Conservation (phyloP, 2,888 invertebrate species). For the Eristalis intricaria region DNA sequence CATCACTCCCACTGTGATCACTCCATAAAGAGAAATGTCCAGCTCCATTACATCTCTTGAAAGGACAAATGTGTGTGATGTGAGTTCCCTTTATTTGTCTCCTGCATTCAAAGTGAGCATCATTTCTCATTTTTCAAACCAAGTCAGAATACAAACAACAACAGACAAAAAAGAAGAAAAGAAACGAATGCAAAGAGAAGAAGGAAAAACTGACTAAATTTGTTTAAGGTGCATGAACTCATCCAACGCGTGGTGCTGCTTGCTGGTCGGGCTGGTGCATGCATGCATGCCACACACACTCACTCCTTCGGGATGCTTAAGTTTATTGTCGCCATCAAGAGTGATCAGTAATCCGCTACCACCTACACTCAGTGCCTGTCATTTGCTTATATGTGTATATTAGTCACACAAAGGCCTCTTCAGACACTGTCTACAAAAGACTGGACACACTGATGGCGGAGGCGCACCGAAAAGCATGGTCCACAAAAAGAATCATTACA, state of each 20-base stretch:
- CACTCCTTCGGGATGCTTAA: constrained; percentile 61
- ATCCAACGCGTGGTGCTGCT: constrained; percentile 36
- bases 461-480: constrained; percentile 22
- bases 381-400: constrained; percentile 81
- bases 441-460: constrained; percentile 35
- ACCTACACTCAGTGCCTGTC: constrained; percentile 79
- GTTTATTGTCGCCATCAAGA: constrained; percentile 70
- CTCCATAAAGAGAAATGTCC: constrained; percentile 47
- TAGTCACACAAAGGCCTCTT: constrained; percentile 74
- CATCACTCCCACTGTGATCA: constrained; percentile 55
- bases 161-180: neutral
- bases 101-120: constrained; percentile 29
- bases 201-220: constrained; percentile 21
- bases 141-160: neutral
- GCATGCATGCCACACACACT: constrained; percentile 38
- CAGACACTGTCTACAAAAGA: constrained; percentile 28
- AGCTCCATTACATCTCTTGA: constrained; percentile 39
- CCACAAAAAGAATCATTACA: constrained; percentile 49
- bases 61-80: constrained; percentile 32
- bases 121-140: constrained; percentile 31
- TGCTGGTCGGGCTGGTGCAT: neutral
- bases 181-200: constrained; percentile 14
- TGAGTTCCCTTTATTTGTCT: constrained; percentile 17
- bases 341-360: constrained; percentile 73
- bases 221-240: constrained; percentile 59